Percentiles rank a stretch among this genome's conserved stretches.
Conservation (phyloP, 1,140 invertebrate species). For the Diorhabda carinulata region DNA sequence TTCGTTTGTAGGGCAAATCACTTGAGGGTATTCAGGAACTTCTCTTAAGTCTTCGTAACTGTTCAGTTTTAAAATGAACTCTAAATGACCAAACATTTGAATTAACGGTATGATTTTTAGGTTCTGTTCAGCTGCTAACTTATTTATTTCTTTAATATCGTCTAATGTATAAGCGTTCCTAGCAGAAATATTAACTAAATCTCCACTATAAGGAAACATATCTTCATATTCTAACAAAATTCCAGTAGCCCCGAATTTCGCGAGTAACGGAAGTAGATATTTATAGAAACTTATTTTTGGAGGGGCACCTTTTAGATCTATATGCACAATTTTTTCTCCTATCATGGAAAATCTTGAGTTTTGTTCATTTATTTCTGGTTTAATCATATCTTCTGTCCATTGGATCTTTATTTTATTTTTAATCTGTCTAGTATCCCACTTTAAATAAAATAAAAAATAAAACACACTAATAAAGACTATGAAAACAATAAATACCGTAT, state of each 20-base stretch:
- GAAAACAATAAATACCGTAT: background rate
- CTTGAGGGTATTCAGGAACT: conserved; percentile 69
- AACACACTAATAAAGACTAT: background rate
- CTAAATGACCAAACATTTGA: conserved; percentile 94
- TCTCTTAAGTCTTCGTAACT: conserved; percentile 76
- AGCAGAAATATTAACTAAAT: conserved; percentile 63
- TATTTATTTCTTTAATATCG: conserved; percentile 64
- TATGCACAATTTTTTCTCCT: conserved; percentile 60
- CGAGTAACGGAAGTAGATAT: conserved; percentile 70
- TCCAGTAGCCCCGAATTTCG: conserved; percentile 77
- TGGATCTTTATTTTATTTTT: background rate
- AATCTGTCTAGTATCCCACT: background rate
- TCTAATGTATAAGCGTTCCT: conserved; percentile 71
- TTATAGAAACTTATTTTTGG: conserved; percentile 68
- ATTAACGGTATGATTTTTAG: conserved; percentile 86
- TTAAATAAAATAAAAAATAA: background rate
- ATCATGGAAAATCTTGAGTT: conserved; percentile 15
- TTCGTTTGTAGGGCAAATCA: conserved; percentile 56
- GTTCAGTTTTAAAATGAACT: conserved; percentile 81
- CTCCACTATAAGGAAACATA: conserved; percentile 89
- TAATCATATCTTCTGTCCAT: background rate
- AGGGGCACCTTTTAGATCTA: conserved; percentile 89
- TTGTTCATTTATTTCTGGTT: background rate
- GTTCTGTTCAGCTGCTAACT: conserved; percentile 59
- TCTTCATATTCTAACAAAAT: conserved; percentile 89